Base-by-base conservation (phyloP, 2,888 invertebrate species). In the Lissonota sp. region DNA sequence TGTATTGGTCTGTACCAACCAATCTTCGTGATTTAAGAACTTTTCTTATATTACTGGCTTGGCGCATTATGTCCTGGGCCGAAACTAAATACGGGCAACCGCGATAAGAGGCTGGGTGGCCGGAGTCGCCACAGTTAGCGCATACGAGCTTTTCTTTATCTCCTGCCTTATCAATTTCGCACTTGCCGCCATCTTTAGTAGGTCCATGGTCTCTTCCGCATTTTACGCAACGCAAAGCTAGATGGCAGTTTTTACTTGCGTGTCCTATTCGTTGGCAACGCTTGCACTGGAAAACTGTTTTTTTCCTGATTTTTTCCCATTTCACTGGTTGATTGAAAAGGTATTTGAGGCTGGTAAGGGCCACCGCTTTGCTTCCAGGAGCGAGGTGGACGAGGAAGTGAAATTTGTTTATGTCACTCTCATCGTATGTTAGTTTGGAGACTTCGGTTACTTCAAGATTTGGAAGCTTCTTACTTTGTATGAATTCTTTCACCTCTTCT, bases 181-280 rank as follows among this genome's bases (percentile, higher is more conserved):
- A 55, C 2, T 16, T 39, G 37, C 66, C 67, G 7, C 39, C 16
- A 7, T 67, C 71, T 10, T 67, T 63, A 1, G 10, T n/a, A 0
- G 77, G 62, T 0, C 39, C 69, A 16, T 84, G 82, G 0, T 37
- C 4, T 16, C 67, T 26, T 2, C 60, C 70, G 26, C 82, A 84
- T 40, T 80, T 84, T 0, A 75, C 79, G 46, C 82, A 84, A 8
- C 74, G 51, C 6, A 44, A 73, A 0, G 39, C 14, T 0, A 80
- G 14, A 1, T 72, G 10, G 46, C 82, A 82, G 69, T 82, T 82
- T 37, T 63, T 8, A n/a, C 76, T 79, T 0, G 76, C 66, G 39
- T 83, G 84, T n/a, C 81, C 83, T 0, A 77, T 53, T 6, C 70
- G 16, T 39, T 83, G 78, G 51, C 81, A 83, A 6, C 67, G 71